Evolutionary conservation across 2,113 vertebrate species (phyloP).

Genomic region (Hirundichthys speculiger): DNA sequence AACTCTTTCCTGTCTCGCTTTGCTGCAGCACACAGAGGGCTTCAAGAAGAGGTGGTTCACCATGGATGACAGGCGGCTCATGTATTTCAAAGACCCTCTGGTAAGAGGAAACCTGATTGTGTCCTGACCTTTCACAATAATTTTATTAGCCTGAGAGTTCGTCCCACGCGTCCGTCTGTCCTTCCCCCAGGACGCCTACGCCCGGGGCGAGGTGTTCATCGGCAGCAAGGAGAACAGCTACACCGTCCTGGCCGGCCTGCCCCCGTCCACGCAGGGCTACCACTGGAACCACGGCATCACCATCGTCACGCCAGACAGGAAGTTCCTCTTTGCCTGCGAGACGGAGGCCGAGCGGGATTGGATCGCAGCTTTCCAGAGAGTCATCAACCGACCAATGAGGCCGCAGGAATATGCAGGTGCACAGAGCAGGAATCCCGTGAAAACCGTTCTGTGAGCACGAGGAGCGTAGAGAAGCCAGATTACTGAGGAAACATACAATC

Average conservation of each 20-base stretch:
- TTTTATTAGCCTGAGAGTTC: background rate
- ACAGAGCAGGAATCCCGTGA: too few species aligned
- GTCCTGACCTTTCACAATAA: background rate
- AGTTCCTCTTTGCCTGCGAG: conserved; percentile 96
- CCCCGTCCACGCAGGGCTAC: conserved; percentile 87
- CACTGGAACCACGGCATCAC: conserved; percentile 96
- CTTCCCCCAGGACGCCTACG: conserved; percentile 89
- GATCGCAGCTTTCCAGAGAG: conserved; percentile 91
- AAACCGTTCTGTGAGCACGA: too few species aligned
- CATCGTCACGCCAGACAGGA: conserved; percentile 93
- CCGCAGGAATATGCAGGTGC: conserved; percentile 99
- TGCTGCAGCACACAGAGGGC: conserved; percentile 91
- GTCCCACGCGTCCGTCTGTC: background rate
- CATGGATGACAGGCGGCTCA: conserved; percentile 93
- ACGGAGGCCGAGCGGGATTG: conserved; percentile 89
- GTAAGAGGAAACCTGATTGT: conserved; percentile 75
- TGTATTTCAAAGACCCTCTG: conserved; percentile 98
- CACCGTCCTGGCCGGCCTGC: conserved; percentile 89
- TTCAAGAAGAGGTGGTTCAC: conserved; percentile 98
- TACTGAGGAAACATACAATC: too few species aligned
- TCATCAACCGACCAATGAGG: conserved; percentile 95
- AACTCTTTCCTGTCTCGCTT: background rate
- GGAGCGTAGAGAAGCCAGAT: too few species aligned
- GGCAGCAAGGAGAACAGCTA: conserved; percentile 97
- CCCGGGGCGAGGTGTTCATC: conserved; percentile 96